Percentiles rank a stretch among this genome's conserved stretches.
phyloP scores from a whole-genome alignment of 2,797 vertebrate genomes.

The Sebastes oblongus region DNA sequence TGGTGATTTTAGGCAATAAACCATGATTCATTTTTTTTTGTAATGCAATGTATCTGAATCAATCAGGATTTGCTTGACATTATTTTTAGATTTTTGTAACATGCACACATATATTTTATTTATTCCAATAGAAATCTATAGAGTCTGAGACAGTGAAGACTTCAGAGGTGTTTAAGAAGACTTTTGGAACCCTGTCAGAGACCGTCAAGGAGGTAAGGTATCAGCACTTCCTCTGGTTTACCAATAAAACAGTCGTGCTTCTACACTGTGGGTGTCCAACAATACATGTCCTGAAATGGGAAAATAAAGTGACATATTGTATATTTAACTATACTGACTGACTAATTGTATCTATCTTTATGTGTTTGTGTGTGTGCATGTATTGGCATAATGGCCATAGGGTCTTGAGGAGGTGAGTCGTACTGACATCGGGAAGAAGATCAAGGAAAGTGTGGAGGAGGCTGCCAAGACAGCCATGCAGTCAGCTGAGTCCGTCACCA shows the following conservation, averaged over 20 bases:
- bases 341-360: neutral
- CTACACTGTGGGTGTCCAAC: neutral
- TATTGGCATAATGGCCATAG: conserved; percentile 61
- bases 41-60: neutral
- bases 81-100: neutral
- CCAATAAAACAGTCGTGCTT: neutral
- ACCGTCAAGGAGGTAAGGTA: conserved; percentile 87
- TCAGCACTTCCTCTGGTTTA: neutral
- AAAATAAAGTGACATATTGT: neutral
- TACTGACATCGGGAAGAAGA: conserved; percentile 90
- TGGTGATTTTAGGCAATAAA: neutral
- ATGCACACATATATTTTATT: neutral
- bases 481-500: conserved; percentile 88
- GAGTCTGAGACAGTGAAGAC: conserved; percentile 92
- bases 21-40: neutral
- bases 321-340: neutral
- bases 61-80: neutral
- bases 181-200: conserved; percentile 85
- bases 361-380: neutral
- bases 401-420: conserved; percentile 89
- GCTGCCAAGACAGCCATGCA: conserved; percentile 88
- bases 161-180: conserved; percentile 91
- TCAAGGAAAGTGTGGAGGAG: conserved; percentile 90
- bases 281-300: neutral
- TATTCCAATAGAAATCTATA: conserved; percentile 87